Evolutionary conservation across 2,797 vertebrate genomes (phyloP), one percentile per base, ranked within the genome.

Genomic region (Rhinichthys osculus): DNA sequence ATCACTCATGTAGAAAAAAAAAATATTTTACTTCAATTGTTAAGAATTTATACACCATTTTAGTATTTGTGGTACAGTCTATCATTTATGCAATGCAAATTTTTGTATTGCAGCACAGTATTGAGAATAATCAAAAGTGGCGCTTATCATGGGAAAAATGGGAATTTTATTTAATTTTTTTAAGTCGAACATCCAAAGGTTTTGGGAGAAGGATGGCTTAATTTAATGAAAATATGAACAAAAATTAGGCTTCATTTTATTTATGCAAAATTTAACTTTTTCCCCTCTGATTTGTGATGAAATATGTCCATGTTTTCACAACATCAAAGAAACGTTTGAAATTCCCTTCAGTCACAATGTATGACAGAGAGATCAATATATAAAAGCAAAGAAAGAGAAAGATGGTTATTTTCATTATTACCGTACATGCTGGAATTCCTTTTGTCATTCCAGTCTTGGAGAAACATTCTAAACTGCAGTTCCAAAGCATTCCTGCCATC

Each of bases 351-450:
- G 30, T 52, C 16, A 77, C 33, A 38, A 50, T 10, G 30, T 16
- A n/a, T 38, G 17, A 69, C 5, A 17, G n/a, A 69, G 69, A 40
- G 23, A 19, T 33, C 8, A 57, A 11, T 16, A 71, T n/a, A 7
- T n/a, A 42, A 27, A 57, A 76, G 73, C 23, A 57, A 57, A 59
- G 54, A 72, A 42, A 44, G 27, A 44, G 17, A 30, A 14, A 54
- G 21, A 16, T 47, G 1, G 70, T 83, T 13, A 73, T 72, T 35
- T 74, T n/a, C 19, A 64, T 40, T 4, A 17, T 74, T 83, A 83
- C 81, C 81, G 42, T 83, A 38, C 52, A 59, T 50, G 81, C 30
- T 64, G 57, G 23, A 64, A 83, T 66, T 66, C 57, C 6, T 33
- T 74, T 7, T 42, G 6, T 19, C 70, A 19, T 83, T 83, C 30